Evolutionary conservation across 2,888 invertebrate species (phyloP).

Genomic region (Prosapia bicincta): DNA sequence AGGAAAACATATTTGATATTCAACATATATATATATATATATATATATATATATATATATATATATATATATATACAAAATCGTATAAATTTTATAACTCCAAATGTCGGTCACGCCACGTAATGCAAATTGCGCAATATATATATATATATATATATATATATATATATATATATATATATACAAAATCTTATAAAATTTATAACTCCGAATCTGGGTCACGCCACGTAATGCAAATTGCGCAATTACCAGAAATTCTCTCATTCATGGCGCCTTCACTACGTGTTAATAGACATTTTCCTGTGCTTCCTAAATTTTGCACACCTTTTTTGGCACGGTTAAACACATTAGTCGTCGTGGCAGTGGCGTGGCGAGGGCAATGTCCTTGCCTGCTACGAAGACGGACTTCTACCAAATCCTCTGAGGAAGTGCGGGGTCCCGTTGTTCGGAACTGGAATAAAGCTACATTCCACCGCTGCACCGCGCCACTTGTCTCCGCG

Average conservation of each 20-base stretch:
- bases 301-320: background rate
- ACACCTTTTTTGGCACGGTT: constrained; percentile 2
- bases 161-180: no score
- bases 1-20: no score
- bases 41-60: no score
- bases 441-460: background rate
- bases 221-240: background rate
- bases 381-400: background rate
- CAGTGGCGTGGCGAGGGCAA: background rate
- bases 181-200: no score
- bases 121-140: no score
- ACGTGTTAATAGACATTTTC: background rate
- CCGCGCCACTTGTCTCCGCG: background rate
- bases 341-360: background rate
- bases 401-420: background rate
- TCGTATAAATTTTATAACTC: no score
- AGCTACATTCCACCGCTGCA: background rate
- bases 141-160: no score
- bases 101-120: no score
- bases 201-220: no score
- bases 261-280: background rate
- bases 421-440: background rate
- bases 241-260: background rate
- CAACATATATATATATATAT: no score
- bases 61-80: no score